These are phyloP conservation scores for Pachypsylla venusta DNA, from an alignment of 1,140 invertebrate species.

Conservation along the genomic window DNA sequence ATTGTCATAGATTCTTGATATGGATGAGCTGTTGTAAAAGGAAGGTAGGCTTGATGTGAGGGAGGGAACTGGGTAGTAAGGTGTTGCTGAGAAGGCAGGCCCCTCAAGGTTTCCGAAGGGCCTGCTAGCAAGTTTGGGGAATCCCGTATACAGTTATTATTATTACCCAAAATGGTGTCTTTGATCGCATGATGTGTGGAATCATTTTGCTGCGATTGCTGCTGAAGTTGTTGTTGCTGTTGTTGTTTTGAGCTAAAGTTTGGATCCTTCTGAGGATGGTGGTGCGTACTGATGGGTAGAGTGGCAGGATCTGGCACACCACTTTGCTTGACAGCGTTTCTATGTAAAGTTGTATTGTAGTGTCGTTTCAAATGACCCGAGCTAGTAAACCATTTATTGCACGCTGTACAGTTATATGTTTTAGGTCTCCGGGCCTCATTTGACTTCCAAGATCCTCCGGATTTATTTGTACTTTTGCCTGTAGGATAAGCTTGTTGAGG, in stretches of 20 bases:
- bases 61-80: background rate
- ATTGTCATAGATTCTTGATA: constrained; percentile 27
- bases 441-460: constrained; percentile 54
- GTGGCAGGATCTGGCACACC: constrained; percentile 64
- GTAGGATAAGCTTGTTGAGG: constrained; percentile 30
- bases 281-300: constrained; percentile 59
- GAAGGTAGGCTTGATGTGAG: constrained; percentile 9
- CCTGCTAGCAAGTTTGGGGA: constrained; percentile 83
- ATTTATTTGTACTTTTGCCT: constrained; percentile 38
- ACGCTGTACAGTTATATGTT: constrained; percentile 81
- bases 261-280: constrained; percentile 52
- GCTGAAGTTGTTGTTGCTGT: background rate
- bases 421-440: constrained; percentile 75
- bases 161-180: background rate
- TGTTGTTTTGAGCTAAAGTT: constrained; percentile 13
- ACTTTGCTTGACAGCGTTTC: constrained; percentile 70
- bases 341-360: constrained; percentile 78
- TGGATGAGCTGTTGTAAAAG: constrained; percentile 13
- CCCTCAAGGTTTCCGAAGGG: constrained; percentile 34
- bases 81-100: background rate
- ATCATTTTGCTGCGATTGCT: constrained; percentile 1
- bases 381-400: constrained; percentile 89
- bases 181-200: background rate
- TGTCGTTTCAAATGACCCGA: constrained; percentile 82
- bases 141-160: constrained; percentile 32